Evolutionary conservation across 1,140 invertebrate genomes (phyloP), one percentile per base, ranked within the genome.

Genomic region (Bombus haemorrhoidalis): DNA sequence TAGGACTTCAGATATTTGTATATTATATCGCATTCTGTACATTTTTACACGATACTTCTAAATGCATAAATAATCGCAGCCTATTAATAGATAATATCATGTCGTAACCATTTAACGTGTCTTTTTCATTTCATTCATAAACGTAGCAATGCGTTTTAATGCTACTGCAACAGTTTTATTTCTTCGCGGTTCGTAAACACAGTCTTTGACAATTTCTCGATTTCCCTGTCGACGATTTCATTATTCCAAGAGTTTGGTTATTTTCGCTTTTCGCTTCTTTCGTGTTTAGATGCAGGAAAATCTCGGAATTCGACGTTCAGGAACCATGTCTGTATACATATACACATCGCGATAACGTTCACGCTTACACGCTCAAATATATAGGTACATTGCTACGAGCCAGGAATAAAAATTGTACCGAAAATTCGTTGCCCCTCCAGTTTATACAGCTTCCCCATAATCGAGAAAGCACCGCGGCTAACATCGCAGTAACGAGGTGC

Each of bases 181-280:
- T 34, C 1, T 77, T 59, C 28, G 28, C 47, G 41, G 37, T 18
- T 13, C 22, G 43, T 62, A 43, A 69, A 74, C 41, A 34, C 25
- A 43, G 39, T 68, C 8, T 34, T 62, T 59, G 66, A 86, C 69
- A 66, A 88, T 86, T 85, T 90, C 79, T 71, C 73, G 80, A 84
- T 82, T 86, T 91, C 83, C 77, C 85, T 81, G 91, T 89, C 90
- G 87, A 77, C 74, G 80, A 88, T 92, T 87, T 89, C 87, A 92
- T 92, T 92, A 90, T 89, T 87, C 84, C 82, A 87, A 89, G 92
- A 91, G 88, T 87, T 86, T 39, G 37, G 37, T 34, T 69, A 57
- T 43, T 41, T 62, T 62, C 53, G 41, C 47, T 53, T 28, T 22
- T 18, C 37, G 41, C 13, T n/a, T 18, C n/a, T 32, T 62, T 37